Base-by-base conservation (phyloP, 2,888 invertebrate genomes). In the Plemyria rubiginata region DNA sequence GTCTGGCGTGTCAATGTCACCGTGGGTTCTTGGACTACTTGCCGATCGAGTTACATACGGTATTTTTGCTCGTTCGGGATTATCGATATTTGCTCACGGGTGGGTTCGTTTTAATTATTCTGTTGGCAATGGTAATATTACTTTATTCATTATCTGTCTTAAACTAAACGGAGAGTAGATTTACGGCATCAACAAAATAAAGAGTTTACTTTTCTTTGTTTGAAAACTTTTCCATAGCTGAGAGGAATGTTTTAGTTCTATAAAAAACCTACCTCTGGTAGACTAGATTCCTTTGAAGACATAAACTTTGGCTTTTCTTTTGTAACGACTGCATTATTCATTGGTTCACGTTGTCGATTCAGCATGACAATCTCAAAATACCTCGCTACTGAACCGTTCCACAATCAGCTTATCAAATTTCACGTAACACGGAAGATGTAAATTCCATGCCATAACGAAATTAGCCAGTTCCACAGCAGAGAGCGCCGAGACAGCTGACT, bases 111-210 rank as follows among this genome's bases (percentile, higher is more conserved):
- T 73, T 72, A 79, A 77, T 77, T 74, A 13, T 32, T 54, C 41
- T 52, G 52, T 72, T 70, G 70, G 69, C 73, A 78, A 74, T 66
- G 65, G 65, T 75, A 77, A 78, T 75, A 71, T 72, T 68, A 63
- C 64, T 54, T 53, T 59, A 43, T 29, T 50, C 36, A 8, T 15
- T 54, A 43, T 48, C 22, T 0, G 13, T 16, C 0, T 32, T 38
- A 16, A 62, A 32, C 28, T 28, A 12, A 51, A 54, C 13, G n/a
- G 8, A 15, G 13, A 43, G 16, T 52, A 53, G 22, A 40, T 40
- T 51, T 38, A 38, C 11, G 4, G 11, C 11, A 11, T 38, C 1
- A 11, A 38, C 36, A 38, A 38, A 38, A 38, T 2, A 1, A 8
- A 8, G 32, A 32, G 4, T 4, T 22, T 1, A 22, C 1, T 22